Conservation (phyloP, 2,888 invertebrate genomes). For the Volucella bombylans region DNA sequence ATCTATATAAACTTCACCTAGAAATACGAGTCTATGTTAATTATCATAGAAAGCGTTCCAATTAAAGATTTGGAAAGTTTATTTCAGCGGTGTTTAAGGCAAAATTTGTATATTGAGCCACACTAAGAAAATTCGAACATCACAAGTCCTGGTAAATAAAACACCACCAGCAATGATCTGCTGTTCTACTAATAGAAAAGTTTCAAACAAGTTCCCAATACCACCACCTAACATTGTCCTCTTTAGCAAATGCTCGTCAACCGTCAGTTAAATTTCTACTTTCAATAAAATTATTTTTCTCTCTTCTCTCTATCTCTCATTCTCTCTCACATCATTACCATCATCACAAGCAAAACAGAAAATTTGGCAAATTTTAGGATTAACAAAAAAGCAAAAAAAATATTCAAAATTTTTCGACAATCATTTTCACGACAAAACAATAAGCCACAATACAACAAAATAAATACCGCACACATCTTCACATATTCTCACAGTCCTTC, state of each 20-base stretch:
- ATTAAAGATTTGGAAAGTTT: too few relatives aligned
- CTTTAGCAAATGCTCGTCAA: conserved; percentile 11
- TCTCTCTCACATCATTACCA: conserved; percentile 66
- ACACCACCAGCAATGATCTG: too few relatives aligned
- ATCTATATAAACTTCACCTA: too few relatives aligned
- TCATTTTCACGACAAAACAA: conserved; percentile 71
- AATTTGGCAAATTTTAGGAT: conserved; percentile 66
- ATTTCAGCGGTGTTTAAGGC: too few relatives aligned
- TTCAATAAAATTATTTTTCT: conserved; percentile 28
- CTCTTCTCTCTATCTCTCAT: conserved; percentile 53
- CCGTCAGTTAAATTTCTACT: conserved; percentile 46
- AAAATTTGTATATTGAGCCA: too few relatives aligned
- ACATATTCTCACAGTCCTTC: conserved; percentile 51
- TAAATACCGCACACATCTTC: conserved; percentile 22
- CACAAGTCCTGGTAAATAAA: too few relatives aligned
- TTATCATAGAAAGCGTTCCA: too few relatives aligned
- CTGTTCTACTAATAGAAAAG: neutral
- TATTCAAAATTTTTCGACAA: conserved; percentile 72
- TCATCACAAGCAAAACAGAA: conserved; percentile 54
- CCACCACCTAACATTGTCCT: conserved; percentile 28
- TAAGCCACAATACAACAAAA: conserved; percentile 51
- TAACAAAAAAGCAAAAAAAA: conserved; percentile 22
- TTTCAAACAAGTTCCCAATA: conserved; percentile 27
- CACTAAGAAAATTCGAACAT: too few relatives aligned
- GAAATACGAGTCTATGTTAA: too few relatives aligned